These are phyloP conservation scores for Microtus montanus DNA, from an alignment of 2,113 vertebrate species.

Conservation along the genomic window DNA sequence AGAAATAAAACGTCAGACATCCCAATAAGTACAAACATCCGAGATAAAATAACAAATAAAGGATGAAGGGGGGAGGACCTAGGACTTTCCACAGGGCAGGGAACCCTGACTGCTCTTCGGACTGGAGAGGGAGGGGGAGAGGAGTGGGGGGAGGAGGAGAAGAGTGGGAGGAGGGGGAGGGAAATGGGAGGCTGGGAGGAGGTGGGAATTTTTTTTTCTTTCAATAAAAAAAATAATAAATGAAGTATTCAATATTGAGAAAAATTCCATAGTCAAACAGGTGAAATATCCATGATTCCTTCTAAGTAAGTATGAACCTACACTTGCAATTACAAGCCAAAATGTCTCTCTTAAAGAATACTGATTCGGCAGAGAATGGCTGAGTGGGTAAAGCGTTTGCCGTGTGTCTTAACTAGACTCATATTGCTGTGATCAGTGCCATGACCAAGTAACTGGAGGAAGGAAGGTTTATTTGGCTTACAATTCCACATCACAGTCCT, in stretches of 20 bases:
- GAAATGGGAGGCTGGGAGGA: too few species aligned
- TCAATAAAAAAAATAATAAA: too few species aligned
- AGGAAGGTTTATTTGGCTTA: neutral
- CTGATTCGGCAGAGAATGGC: neutral
- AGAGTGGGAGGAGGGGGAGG: too few species aligned
- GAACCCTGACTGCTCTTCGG: too few species aligned
- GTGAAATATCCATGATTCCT: neutral
- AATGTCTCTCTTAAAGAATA: slow-evolving; percentile 13
- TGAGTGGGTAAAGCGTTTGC: neutral
- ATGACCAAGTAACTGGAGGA: neutral
- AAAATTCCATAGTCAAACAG: neutral
- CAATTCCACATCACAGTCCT: neutral
- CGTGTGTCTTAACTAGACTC: neutral
- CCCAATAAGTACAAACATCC: neutral
- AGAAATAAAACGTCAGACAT: slow-evolving; percentile 12
- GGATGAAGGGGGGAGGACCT: too few species aligned
- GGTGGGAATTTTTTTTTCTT: too few species aligned
- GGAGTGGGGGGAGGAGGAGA: too few species aligned
- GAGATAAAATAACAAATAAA: neutral
- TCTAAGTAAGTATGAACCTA: neutral
- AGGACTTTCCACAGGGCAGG: too few species aligned
- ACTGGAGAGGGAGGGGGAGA: too few species aligned
- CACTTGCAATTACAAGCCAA: neutral
- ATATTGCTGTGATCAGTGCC: neutral
- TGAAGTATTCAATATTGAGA: neutral